A percentile compares a stretch with the other conserved stretches of the same genome.
Evolutionary conservation across 2,113 vertebrate species (phyloP).

Genomic region (Tretioscincus oriximinensis): DNA sequence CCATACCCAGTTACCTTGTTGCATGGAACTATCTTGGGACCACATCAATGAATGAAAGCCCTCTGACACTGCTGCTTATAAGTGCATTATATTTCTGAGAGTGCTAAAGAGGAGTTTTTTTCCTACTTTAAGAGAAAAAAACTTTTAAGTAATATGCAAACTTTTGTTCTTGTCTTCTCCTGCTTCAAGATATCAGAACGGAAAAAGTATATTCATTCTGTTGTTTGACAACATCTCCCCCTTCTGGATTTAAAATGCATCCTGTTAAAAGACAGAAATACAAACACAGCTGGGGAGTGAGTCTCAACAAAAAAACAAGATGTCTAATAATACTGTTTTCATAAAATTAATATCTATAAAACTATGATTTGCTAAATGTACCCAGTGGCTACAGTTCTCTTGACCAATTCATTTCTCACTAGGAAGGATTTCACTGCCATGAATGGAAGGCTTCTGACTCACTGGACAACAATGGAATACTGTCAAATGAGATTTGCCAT

Average conservation of each 20-base stretch:
- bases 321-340: not conserved
- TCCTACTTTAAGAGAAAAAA: not conserved
- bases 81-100: not conserved
- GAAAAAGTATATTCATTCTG: not conserved
- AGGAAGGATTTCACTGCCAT: not conserved
- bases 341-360: not conserved
- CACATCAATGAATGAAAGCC: not conserved
- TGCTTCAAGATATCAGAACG: rapidly evolving
- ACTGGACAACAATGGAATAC: not conserved
- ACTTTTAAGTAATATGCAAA: not conserved
- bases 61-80: not conserved
- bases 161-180: rapidly evolving
- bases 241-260: slow-evolving; percentile 30
- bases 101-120: not conserved
- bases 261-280: not conserved
- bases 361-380: not conserved
- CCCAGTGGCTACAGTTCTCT: not conserved
- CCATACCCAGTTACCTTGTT: not conserved
- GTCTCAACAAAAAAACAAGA: not conserved
- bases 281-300: not conserved
- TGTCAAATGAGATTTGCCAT: not conserved
- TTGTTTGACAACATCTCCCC: slow-evolving; percentile 49
- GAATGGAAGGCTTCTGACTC: slow-evolving; percentile 5
- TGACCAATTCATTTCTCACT: not conserved
- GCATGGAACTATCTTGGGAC: not conserved